These are phyloP conservation scores for Rhabdomys pumilio DNA, from an alignment of 2,797 vertebrate genomes.

Conservation along the genomic window DNA sequence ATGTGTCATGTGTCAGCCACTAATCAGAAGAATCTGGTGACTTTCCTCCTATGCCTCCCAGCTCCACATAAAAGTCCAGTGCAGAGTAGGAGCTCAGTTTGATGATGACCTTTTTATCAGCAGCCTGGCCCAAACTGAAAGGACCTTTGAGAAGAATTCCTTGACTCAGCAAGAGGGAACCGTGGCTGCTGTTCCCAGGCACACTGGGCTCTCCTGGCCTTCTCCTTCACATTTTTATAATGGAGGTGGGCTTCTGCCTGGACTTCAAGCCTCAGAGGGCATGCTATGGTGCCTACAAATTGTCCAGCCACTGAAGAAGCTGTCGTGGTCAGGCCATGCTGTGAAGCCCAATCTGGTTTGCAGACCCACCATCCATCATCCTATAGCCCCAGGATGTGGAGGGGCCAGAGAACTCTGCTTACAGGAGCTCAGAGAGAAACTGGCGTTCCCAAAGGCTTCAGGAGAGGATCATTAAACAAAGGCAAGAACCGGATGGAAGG, in stretches of 20 bases:
- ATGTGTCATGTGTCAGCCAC: background rate
- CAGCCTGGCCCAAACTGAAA: background rate
- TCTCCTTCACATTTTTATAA: background rate
- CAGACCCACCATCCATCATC: background rate
- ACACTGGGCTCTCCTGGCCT: background rate
- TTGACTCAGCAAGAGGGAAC: background rate
- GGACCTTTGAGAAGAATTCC: background rate
- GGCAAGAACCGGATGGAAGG: conserved; percentile 42
- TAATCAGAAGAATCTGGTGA: background rate
- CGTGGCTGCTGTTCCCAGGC: background rate
- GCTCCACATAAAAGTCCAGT: background rate
- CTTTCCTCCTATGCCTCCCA: background rate
- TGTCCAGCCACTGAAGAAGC: background rate
- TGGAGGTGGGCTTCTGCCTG: no score
- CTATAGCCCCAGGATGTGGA: background rate
- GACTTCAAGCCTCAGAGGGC: background rate
- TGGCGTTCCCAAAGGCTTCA: conserved; percentile 36
- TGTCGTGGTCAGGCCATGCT: background rate
- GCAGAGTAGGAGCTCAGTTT: background rate
- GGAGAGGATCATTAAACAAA: conserved; percentile 68
- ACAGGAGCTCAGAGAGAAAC: background rate
- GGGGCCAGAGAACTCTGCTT: background rate
- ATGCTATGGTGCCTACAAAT: background rate
- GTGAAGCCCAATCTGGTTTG: background rate
- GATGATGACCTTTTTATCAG: background rate